Evolutionary conservation across 2,113 vertebrate genomes (phyloP).

Genomic region (Chauna torquata): DNA sequence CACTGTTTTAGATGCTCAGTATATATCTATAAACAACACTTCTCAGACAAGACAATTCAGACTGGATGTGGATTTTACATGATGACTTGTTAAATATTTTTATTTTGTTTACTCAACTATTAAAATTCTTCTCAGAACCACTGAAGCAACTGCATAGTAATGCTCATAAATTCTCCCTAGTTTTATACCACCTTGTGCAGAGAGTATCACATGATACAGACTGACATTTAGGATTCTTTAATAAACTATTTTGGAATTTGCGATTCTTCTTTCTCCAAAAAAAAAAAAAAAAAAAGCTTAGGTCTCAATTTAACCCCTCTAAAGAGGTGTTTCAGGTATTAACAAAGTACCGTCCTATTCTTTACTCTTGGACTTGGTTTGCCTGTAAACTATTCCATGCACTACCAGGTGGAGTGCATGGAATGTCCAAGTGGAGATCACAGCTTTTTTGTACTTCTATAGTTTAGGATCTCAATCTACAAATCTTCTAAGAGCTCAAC

Average conservation of each 20-base stretch:
- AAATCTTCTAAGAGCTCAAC: not conserved
- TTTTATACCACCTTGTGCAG: not conserved
- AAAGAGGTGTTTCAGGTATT: not conserved
- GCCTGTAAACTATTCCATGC: not conserved
- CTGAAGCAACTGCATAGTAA: not conserved
- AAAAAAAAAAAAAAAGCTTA: not conserved
- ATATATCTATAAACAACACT: not conserved
- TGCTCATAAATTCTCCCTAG: accelerated
- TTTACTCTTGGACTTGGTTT: not conserved
- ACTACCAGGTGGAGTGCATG: not conserved
- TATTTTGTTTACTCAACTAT: not conserved
- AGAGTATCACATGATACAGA: not conserved
- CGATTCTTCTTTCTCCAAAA: not conserved
- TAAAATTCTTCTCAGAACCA: not conserved
- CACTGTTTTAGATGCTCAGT: not conserved
- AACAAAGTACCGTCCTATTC: not conserved
- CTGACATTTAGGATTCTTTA: not conserved
- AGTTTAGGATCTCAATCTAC: not conserved
- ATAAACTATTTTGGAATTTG: not conserved
- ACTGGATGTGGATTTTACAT: not conserved
- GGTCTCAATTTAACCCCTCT: not conserved
- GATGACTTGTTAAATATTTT: not conserved
- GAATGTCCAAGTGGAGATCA: not conserved
- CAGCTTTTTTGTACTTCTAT: not conserved
- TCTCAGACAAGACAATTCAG: not conserved